Conservation (phyloP, 2,888 invertebrate genomes). For the Eupithecia inturbata region DNA sequence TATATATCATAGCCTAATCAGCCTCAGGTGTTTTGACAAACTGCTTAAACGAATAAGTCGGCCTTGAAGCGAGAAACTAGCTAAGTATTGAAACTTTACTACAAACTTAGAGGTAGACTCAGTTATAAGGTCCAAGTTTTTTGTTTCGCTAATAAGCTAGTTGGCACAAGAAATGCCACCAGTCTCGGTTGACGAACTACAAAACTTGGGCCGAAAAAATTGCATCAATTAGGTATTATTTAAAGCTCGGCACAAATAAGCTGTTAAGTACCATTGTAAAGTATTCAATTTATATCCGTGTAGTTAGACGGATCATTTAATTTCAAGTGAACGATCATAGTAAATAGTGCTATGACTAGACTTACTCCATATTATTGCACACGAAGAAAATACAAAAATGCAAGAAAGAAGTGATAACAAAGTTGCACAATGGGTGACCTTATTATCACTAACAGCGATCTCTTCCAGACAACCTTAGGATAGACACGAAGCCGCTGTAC, state of each 20-base stretch:
- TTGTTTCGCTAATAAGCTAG: background rate
- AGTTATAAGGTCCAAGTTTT: background rate
- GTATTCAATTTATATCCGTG: background rate
- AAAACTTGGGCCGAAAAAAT: background rate
- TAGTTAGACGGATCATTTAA: background rate
- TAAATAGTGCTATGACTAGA: no score
- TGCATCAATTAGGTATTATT: background rate
- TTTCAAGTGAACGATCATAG: background rate
- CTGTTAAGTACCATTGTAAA: background rate
- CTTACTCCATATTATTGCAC: no score
- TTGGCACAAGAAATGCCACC: background rate
- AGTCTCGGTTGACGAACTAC: background rate
- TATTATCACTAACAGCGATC: no score
- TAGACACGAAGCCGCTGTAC: no score
- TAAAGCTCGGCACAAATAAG: background rate
- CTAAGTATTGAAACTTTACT: background rate
- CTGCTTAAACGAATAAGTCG: background rate
- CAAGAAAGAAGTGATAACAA: no score
- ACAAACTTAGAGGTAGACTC: background rate
- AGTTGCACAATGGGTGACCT: no score
- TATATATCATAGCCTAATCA: background rate
- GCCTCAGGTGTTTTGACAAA: background rate
- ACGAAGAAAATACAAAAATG: no score
- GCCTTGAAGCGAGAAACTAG: background rate
- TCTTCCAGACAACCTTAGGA: no score